Conservation (phyloP, 2,888 invertebrate genomes). For the Serripes groenlandicus region DNA sequence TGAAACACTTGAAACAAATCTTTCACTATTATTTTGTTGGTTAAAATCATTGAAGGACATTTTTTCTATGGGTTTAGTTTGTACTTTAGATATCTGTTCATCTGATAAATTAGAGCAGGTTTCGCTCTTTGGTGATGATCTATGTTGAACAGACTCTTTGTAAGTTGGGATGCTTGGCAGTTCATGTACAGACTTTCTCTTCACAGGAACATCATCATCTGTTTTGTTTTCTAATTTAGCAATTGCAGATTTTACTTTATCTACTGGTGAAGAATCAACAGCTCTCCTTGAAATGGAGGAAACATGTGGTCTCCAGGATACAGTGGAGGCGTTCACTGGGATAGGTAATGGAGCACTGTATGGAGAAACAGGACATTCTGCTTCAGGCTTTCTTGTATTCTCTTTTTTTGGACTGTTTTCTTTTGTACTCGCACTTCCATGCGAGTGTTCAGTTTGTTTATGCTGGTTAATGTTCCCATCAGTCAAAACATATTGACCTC, state of each 20-base stretch:
- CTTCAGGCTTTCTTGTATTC: too few species aligned
- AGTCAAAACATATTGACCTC: constrained; percentile 35
- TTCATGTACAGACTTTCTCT: neutral
- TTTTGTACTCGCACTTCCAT: too few species aligned
- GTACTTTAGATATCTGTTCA: too few species aligned
- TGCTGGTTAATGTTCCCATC: neutral
- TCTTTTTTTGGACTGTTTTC: neutral
- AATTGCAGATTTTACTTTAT: constrained; percentile 47
- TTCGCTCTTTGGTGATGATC: too few species aligned
- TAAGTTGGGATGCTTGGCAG: too few species aligned
- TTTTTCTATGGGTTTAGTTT: too few species aligned
- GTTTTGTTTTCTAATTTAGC: constrained; percentile 45
- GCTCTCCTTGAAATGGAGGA: constrained; percentile 9
- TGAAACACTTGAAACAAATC: too few species aligned
- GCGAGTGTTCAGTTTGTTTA: too few species aligned
- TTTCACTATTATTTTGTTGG: too few species aligned
- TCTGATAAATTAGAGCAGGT: too few species aligned
- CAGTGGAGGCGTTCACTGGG: neutral
- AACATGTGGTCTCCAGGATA: neutral
- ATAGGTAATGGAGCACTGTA: neutral
- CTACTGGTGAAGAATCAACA: constrained; percentile 30
- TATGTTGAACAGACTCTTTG: too few species aligned
- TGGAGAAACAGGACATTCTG: neutral
- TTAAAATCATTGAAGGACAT: too few species aligned
- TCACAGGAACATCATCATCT: neutral